Evolutionary conservation across 2,797 vertebrate species (phyloP).

Genomic region (Esox lucius): DNA sequence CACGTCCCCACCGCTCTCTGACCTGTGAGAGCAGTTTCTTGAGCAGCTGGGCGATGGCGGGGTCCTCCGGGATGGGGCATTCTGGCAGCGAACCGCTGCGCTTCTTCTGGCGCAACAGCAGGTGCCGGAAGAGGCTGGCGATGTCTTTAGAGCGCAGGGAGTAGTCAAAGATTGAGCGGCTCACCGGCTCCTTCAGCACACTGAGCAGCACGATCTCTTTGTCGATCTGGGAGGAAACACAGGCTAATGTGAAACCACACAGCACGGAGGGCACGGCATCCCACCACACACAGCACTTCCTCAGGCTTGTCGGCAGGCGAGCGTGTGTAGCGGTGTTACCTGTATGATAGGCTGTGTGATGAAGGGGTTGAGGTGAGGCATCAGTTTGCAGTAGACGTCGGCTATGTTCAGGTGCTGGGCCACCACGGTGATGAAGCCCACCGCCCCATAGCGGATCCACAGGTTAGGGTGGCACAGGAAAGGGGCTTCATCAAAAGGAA

Average conservation of each 20-base stretch:
- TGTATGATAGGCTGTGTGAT: constrained; percentile 96
- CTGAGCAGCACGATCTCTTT: constrained; percentile 95
- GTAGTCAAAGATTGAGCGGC: constrained; percentile 97
- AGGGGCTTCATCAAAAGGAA: constrained; percentile 75
- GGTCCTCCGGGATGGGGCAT: constrained; percentile 89
- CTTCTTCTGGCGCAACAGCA: constrained; percentile 92
- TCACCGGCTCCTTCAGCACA: constrained; percentile 93
- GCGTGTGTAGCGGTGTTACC: neutral
- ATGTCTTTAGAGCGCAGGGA: constrained; percentile 95
- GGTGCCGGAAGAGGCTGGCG: constrained; percentile 88
- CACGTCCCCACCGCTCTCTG: neutral
- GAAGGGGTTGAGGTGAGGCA: constrained; percentile 94
- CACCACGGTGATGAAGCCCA: constrained; percentile 95
- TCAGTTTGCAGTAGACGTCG: constrained; percentile 96
- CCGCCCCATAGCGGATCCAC: constrained; percentile 96
- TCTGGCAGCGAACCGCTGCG: constrained; percentile 84
- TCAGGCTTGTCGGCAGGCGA: too few relatives aligned
- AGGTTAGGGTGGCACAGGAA: constrained; percentile 97
- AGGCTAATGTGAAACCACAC: neutral
- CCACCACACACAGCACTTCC: too few relatives aligned
- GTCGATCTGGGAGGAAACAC: constrained; percentile 81
- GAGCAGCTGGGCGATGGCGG: constrained; percentile 89
- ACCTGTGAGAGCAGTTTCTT: constrained; percentile 97
- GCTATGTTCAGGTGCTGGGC: constrained; percentile 94
- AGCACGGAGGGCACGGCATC: too few relatives aligned